These are phyloP conservation scores for Oscheius sp. DNA, from an alignment of 2,888 invertebrate species.

Conservation along the genomic window DNA sequence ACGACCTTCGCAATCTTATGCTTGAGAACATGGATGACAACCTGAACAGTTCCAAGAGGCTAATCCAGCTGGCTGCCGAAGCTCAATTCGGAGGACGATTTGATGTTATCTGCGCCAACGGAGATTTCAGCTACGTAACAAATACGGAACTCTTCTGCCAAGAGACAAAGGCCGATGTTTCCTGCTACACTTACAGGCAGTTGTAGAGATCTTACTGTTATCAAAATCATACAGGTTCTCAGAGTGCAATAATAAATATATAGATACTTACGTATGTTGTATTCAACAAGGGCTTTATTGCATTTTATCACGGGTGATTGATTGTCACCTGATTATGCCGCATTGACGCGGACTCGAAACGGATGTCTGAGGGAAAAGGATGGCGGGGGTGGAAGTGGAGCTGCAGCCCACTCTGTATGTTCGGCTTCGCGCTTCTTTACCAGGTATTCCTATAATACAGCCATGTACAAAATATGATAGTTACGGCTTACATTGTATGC, in stretches of 20 bases:
- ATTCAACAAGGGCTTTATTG: too few relatives aligned
- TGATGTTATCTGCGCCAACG: constrained; percentile 66
- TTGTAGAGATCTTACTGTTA: constrained; percentile 43
- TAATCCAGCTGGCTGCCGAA: constrained; percentile 71
- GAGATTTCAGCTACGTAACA: constrained; percentile 70
- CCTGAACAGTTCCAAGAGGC: constrained; percentile 69
- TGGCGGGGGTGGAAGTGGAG: too few relatives aligned
- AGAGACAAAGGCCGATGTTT: constrained; percentile 66
- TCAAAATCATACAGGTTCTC: constrained; percentile 7
- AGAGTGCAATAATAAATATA: constrained; percentile 35
- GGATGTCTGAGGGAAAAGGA: too few relatives aligned
- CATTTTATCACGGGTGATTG: too few relatives aligned
- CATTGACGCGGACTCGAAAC: too few relatives aligned
- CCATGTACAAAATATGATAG: too few relatives aligned
- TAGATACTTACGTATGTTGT: not conserved
- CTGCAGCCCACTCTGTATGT: too few relatives aligned
- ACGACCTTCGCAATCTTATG: constrained; percentile 67
- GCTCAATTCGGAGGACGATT: constrained; percentile 71
- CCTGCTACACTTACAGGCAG: constrained; percentile 71
- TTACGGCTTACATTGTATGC: too few relatives aligned
- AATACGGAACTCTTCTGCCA: constrained; percentile 72
- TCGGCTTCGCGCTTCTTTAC: too few relatives aligned
- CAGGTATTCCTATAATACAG: too few relatives aligned
- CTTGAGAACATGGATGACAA: constrained; percentile 69
- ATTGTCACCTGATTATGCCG: too few relatives aligned